Conservation (phyloP, 2,888 invertebrate species). For the Cybosia mesomella region DNA sequence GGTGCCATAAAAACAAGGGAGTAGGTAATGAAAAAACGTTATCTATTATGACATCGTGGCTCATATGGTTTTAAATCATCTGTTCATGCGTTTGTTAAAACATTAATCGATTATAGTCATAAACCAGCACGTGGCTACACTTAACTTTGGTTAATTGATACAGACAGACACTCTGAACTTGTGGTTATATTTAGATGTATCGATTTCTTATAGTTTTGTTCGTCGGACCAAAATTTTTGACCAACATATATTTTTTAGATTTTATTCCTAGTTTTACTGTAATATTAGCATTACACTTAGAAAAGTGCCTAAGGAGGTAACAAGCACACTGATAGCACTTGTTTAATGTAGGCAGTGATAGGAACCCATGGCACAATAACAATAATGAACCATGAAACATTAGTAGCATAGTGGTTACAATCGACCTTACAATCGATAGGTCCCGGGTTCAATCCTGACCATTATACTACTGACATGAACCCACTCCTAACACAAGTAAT, state of each 20-base stretch:
- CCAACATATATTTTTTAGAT: not conserved
- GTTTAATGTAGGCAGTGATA: too few relatives aligned
- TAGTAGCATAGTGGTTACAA: too few relatives aligned
- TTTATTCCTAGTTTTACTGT: not conserved
- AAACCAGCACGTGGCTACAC: constrained; percentile 63
- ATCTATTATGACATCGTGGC: constrained; percentile 52
- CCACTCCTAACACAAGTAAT: too few relatives aligned
- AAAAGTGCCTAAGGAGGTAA: too few relatives aligned
- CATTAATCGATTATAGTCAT: constrained; percentile 57
- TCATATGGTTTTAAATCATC: constrained; percentile 56
- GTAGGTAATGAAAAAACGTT: constrained; percentile 32
- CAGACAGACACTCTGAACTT: constrained; percentile 37
- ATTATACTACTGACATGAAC: too few relatives aligned
- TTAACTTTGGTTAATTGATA: constrained; percentile 52
- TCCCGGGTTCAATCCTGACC: too few relatives aligned
- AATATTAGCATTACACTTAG: not conserved
- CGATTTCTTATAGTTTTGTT: not conserved
- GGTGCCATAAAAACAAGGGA: constrained; percentile 7
- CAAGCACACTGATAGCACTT: too few relatives aligned
- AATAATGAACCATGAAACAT: too few relatives aligned
- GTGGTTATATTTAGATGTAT: constrained; percentile 23
- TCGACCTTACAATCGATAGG: too few relatives aligned
- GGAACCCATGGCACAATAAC: too few relatives aligned
- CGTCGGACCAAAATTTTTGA: not conserved
- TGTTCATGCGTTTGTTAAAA: constrained; percentile 54